These are phyloP conservation scores for Drosophila kepulauana DNA, from an alignment of 1,140 invertebrate genomes.

Conservation along the genomic window DNA sequence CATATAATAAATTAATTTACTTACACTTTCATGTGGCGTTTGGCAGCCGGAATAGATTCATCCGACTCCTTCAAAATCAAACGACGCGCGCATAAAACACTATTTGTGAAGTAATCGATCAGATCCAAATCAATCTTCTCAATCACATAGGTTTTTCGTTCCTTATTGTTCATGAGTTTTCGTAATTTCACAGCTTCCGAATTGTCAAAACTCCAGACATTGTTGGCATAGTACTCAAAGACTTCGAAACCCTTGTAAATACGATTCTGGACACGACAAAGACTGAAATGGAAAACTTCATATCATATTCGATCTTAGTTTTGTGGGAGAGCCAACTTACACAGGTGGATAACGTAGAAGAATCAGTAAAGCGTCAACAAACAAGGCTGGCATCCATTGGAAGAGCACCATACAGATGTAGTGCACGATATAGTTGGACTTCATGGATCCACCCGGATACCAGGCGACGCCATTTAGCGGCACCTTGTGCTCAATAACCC, in stretches of 20 bases:
- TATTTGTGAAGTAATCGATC: slow-evolving; percentile 90
- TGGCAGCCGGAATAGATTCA: slow-evolving; percentile 92
- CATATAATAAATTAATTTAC: slow-evolving; percentile 80
- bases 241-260: slow-evolving; percentile 93
- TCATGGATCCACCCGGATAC: slow-evolving; percentile 96
- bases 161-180: slow-evolving; percentile 87
- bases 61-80: slow-evolving; percentile 94
- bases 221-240: slow-evolving; percentile 94
- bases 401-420: slow-evolving; percentile 92
- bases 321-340: slow-evolving; percentile 85
- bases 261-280: slow-evolving; percentile 90
- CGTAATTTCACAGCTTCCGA: slow-evolving; percentile 86
- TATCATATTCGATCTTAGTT: neutral
- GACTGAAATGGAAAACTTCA: slow-evolving; percentile 85
- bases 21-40: slow-evolving; percentile 92
- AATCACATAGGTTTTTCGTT: slow-evolving; percentile 88
- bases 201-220: slow-evolving; percentile 92
- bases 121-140: slow-evolving; percentile 90
- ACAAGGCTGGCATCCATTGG: slow-evolving; percentile 93
- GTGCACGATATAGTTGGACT: slow-evolving; percentile 90
- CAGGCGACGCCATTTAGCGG: slow-evolving; percentile 93
- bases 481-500: slow-evolving; percentile 89
- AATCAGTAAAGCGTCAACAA: slow-evolving; percentile 91
- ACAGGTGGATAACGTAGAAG: slow-evolving; percentile 93
- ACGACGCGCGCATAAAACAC: slow-evolving; percentile 89